A percentile compares a stretch with the other conserved stretches of the same genome.
These are phyloP conservation scores for Euproctis similis DNA, from an alignment of 2,888 invertebrate species.

Conservation along the genomic window DNA sequence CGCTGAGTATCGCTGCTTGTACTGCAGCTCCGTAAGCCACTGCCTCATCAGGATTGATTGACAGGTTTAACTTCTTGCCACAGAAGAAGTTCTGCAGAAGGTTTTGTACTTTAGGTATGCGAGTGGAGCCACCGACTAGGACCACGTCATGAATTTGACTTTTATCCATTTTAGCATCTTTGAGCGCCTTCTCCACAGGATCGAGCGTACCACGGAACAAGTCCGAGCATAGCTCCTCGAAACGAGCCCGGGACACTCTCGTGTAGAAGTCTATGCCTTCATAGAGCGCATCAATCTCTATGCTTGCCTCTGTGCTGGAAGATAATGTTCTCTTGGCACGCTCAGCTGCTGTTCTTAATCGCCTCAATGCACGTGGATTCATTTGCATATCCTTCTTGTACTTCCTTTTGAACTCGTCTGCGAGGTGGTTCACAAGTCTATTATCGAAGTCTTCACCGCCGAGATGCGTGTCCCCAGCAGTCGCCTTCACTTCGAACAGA, in stretches of 20 bases:
- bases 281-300: slow-evolving; percentile 85
- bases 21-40: slow-evolving; percentile 87
- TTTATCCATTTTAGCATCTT: slow-evolving; percentile 87
- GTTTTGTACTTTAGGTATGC: slow-evolving; percentile 86
- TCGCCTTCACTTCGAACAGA: slow-evolving; percentile 85
- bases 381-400: slow-evolving; percentile 80
- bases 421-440: slow-evolving; percentile 79
- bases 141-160: slow-evolving; percentile 85
- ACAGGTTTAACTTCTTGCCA: slow-evolving; percentile 83
- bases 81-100: slow-evolving; percentile 85
- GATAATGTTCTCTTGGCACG: slow-evolving; percentile 85
- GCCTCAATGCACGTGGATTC: slow-evolving; percentile 80
- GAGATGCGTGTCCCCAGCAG: slow-evolving; percentile 87
- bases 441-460: slow-evolving; percentile 85
- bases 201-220: slow-evolving; percentile 83
- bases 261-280: slow-evolving; percentile 83
- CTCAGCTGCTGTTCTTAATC: slow-evolving; percentile 85
- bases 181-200: slow-evolving; percentile 86
- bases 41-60: slow-evolving; percentile 88
- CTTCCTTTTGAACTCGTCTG: slow-evolving; percentile 84
- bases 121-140: slow-evolving; percentile 87
- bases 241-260: slow-evolving; percentile 82
- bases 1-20: slow-evolving; percentile 83
- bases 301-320: slow-evolving; percentile 83
- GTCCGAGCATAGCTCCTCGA: slow-evolving; percentile 84